phyloP scores from a whole-genome alignment of 2,888 invertebrate genomes.

The Caenorhabditis doughertyi region DNA sequence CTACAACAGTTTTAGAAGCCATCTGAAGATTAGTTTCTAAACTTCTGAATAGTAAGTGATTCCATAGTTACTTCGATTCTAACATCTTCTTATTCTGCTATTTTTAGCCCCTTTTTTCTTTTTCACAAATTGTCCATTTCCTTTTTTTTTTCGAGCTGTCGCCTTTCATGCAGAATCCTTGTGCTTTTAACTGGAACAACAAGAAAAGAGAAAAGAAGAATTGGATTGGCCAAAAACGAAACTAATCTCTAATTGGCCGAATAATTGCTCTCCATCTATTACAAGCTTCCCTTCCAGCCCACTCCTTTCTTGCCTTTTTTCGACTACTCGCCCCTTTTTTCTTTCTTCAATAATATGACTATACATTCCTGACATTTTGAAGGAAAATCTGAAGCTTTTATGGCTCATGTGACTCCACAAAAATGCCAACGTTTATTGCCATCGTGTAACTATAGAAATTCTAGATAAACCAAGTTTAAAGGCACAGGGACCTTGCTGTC shows the following conservation, averaged over 20 bases:
- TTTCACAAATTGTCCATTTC: constrained; percentile 40
- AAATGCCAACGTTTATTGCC: constrained; percentile 20
- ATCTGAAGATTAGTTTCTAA: not conserved
- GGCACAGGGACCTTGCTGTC: not conserved
- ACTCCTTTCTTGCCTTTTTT: constrained; percentile 1
- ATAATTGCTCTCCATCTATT: constrained; percentile 29
- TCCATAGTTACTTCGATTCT: not conserved
- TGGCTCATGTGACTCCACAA: constrained; percentile 19
- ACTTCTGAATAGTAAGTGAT: not conserved
- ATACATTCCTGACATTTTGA: constrained; percentile 22
- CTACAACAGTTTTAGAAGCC: no score
- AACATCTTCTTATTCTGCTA: constrained; percentile 14
- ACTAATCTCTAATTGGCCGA: constrained; percentile 61
- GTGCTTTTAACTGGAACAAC: constrained; percentile 17
- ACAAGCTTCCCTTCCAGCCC: not conserved
- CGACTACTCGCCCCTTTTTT: constrained; percentile 3
- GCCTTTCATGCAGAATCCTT: constrained; percentile 13
- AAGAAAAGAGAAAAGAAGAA: constrained; percentile 16
- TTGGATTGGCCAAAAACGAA: constrained; percentile 51
- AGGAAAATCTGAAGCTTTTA: constrained; percentile 25
- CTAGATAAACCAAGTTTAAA: constrained; percentile 23
- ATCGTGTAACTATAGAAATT: constrained; percentile 45
- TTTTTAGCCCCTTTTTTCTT: constrained; percentile 10
- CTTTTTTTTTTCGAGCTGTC: constrained; percentile 15
- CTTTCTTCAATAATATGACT: not conserved